Percentiles rank a stretch among this genome's conserved stretches.
These are phyloP conservation scores for Halocynthia roretzi DNA, from an alignment of 23 tunicate genomes.

Conservation along the genomic window DNA sequence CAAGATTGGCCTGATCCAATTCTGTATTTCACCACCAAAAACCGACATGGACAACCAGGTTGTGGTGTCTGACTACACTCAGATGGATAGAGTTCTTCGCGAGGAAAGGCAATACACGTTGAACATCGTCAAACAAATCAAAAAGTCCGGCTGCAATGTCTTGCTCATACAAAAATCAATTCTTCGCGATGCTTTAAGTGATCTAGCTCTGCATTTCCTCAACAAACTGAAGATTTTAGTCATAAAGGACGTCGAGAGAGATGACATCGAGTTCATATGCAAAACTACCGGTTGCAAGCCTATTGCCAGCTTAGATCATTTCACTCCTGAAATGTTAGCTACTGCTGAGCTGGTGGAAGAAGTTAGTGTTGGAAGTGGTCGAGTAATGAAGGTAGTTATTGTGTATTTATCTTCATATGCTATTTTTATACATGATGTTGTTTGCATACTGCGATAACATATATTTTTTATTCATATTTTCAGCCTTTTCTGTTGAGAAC, in stretches of 20 bases:
- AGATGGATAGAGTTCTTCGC: slow-evolving; percentile 93
- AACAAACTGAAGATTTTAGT: slow-evolving; percentile 98
- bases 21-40: slow-evolving; percentile 93
- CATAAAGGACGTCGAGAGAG: slow-evolving; percentile 88
- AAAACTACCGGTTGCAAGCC: slow-evolving; percentile 97
- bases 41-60: slow-evolving; percentile 99
- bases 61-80: slow-evolving; percentile 91
- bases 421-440: not conserved
- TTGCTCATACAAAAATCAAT: slow-evolving; percentile 91
- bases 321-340: slow-evolving; percentile 90
- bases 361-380: slow-evolving; percentile 78
- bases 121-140: slow-evolving; percentile 92
- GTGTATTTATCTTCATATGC: not conserved
- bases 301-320: slow-evolving; percentile 92
- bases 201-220: slow-evolving; percentile 89
- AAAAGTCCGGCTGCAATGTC: slow-evolving; percentile 95
- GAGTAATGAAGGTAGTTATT: slow-evolving; percentile 75
- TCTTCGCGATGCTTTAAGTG: slow-evolving; percentile 91
- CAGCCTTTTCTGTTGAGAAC: not conserved
- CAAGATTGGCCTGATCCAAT: slow-evolving; percentile 88
- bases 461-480: not conserved
- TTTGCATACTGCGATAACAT: not conserved
- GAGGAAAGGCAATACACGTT: slow-evolving; percentile 97
- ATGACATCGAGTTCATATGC: slow-evolving; percentile 94
- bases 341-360: slow-evolving; percentile 94